Conservation (phyloP, 2,888 invertebrate species). For the Steinernema hermaphroditum region DNA sequence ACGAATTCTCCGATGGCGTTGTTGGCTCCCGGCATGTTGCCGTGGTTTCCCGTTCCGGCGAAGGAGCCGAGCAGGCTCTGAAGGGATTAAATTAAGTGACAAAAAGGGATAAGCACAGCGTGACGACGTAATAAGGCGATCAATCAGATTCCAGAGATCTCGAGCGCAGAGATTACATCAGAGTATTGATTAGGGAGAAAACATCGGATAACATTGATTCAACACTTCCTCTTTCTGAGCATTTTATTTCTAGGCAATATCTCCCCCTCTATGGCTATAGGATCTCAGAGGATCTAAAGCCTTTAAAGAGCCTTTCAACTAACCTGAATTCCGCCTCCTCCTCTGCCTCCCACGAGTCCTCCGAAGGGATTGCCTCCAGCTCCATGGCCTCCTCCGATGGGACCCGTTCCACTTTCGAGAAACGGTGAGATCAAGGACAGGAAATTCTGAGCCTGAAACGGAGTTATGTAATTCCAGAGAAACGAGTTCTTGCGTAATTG, state of each 20-base stretch:
- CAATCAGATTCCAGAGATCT: no score
- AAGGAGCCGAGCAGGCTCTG: slow-evolving; percentile 47
- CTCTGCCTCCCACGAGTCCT: not conserved
- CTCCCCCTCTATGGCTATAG: no score
- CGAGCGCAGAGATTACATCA: no score
- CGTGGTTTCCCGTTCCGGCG: slow-evolving; percentile 42
- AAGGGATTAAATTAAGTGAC: not conserved
- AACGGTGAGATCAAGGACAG: slow-evolving; percentile 54
- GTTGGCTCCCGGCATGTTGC: slow-evolving; percentile 38
- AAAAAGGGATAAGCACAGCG: not conserved
- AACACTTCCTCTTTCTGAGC: no score
- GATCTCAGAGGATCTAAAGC: no score
- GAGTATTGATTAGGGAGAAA: no score
- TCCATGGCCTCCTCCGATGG: slow-evolving; percentile 36
- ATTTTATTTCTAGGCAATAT: no score
- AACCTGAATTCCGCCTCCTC: not conserved
- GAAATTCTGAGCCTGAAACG: slow-evolving; percentile 54
- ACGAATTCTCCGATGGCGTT: slow-evolving; percentile 39
- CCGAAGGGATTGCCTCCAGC: slow-evolving; percentile 20
- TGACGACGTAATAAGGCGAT: no score
- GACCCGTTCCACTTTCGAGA: slow-evolving; percentile 44
- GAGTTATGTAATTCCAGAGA: not conserved
- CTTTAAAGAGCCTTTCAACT: not conserved
- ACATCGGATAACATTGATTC: no score
- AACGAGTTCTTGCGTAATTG: not conserved